Evolutionary conservation across 2,888 invertebrate species (phyloP), one percentile per base, ranked within the genome.

Genomic region (Molanna angustata): DNA sequence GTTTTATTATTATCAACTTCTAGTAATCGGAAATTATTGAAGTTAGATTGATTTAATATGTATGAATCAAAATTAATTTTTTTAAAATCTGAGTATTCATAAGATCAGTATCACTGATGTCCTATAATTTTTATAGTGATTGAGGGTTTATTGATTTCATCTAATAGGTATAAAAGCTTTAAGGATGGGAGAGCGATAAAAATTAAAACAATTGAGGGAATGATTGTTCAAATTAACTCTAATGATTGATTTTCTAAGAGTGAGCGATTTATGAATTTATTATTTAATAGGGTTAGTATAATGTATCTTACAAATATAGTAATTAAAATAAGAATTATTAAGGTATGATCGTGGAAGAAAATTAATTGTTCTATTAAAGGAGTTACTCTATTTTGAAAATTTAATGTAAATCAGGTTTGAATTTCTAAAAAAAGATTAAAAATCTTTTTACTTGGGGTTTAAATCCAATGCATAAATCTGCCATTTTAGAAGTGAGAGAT

Each of bases 1-100:
- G n/a, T n/a, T n/a, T n/a, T n/a, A n/a, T n/a, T n/a, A 64, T 84
- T 84, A 70, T 85, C 84, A 60, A 82, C 83, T 68, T 83, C 82
- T 73, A 84, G 66, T 65, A 83, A 61, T 0, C 83, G 83, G 64
- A 83, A 82, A 51, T 67, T 68, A 64, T 71, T 67, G 2, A n/a
- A n/a, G n/a, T n/a, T n/a, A n/a, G n/a, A n/a, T n/a, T 18, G 19
- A 9, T 62, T 58, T 65, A 76, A 56, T 79, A 83, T 83, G 67
- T 79, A 83, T 4, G 80, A 82, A 60, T 83, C 79, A 74, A 82
- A 83, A 74, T 78, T 76, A 65, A 80, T 69, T 65, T 74, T 70
- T 63, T 70, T 63, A 65, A 83, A 83, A 65, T 84, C 80, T 45
- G 80, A 78, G 62, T 83, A 83, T 79, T 84, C 82, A 73, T 84